Conservation (phyloP, 2,797 vertebrate species). For the Selene dorsalis region DNA sequence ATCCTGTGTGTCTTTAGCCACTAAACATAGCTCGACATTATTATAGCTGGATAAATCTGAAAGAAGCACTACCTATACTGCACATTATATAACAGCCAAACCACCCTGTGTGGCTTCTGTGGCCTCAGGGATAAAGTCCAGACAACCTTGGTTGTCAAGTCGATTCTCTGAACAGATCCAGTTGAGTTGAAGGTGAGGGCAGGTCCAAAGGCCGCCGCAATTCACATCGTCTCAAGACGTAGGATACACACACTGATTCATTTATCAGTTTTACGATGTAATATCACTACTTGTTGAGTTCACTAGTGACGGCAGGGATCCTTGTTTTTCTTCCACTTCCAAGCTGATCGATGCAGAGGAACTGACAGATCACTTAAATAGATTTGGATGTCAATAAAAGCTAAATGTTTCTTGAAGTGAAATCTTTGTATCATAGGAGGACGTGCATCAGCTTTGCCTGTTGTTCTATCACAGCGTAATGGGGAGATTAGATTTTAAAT, state of each 20-base stretch:
- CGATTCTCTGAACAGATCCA: constrained; percentile 18
- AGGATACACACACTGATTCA: background rate
- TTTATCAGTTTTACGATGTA: background rate
- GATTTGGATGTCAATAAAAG: background rate
- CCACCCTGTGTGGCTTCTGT: constrained; percentile 19
- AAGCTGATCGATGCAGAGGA: background rate
- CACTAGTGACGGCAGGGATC: background rate
- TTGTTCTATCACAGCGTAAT: too few relatives aligned
- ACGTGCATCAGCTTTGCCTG: too few relatives aligned
- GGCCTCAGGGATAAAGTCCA: constrained; percentile 24
- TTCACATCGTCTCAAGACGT: background rate
- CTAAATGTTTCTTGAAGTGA: background rate
- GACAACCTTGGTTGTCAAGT: constrained; percentile 37
- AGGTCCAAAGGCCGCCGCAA: background rate
- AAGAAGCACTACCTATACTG: constrained; percentile 8
- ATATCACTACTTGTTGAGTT: background rate
- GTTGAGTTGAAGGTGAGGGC: constrained; percentile 13
- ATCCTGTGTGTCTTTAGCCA: constrained; percentile 14
- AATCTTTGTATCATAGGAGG: background rate
- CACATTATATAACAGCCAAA: constrained; percentile 33
- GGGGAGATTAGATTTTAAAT: background rate
- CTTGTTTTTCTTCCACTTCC: background rate
- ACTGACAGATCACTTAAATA: background rate
- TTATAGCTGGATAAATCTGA: constrained; percentile 27
- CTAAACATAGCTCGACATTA: constrained; percentile 21